A percentile compares a stretch with the other conserved stretches of the same genome.
These are phyloP conservation scores for Drosophila rufa DNA, from an alignment of 1,140 invertebrate species.

Conservation along the genomic window DNA sequence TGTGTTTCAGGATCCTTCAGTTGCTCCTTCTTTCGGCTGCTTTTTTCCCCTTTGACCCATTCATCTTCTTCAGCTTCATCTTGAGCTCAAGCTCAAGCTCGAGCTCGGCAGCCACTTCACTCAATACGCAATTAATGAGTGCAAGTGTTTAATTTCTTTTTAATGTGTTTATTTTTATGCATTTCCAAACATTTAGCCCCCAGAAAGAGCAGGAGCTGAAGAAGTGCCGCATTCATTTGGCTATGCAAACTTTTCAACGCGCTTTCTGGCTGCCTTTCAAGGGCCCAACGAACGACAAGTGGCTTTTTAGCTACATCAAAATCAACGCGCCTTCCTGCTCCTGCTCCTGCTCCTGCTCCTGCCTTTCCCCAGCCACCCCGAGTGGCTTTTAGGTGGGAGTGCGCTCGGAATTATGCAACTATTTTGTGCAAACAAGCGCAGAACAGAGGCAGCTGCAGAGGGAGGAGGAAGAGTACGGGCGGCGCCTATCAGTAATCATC, in stretches of 20 bases:
- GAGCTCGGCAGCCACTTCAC: constrained; percentile 29
- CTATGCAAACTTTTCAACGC: constrained; percentile 81
- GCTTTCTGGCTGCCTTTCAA: constrained; percentile 58
- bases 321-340: constrained; percentile 65
- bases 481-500: constrained; percentile 49
- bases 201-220: background rate
- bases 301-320: constrained; percentile 81
- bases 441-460: background rate
- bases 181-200: constrained; percentile 71
- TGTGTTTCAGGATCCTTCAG: background rate
- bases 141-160: constrained; percentile 78
- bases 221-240: constrained; percentile 66
- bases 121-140: constrained; percentile 68
- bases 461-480: background rate
- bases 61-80: constrained; percentile 11
- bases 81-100: background rate
- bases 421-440: constrained; percentile 68
- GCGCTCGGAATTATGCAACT: constrained; percentile 75
- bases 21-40: constrained; percentile 4
- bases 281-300: constrained; percentile 59
- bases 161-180: constrained; percentile 81
- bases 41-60: background rate
- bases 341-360: background rate
- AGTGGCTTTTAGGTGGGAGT: constrained; percentile 69
- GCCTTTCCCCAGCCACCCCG: constrained; percentile 13